These are phyloP conservation scores for Cuniculus paca DNA, from an alignment of 2,797 vertebrate genomes.

Conservation along the genomic window DNA sequence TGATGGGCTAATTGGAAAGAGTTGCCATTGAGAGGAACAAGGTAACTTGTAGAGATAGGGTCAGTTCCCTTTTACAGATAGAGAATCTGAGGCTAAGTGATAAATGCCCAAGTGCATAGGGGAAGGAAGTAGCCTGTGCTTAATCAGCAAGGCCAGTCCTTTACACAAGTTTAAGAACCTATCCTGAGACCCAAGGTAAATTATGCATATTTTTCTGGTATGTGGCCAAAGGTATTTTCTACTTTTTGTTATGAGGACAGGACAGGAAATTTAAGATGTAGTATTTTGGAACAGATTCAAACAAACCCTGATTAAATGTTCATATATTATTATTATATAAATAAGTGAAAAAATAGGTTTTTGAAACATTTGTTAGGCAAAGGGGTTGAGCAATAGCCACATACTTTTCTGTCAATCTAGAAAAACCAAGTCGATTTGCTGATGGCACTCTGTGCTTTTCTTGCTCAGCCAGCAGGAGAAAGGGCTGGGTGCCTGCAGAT, in stretches of 20 bases:
- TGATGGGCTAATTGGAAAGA: neutral
- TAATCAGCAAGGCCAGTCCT: neutral
- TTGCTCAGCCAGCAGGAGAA: neutral
- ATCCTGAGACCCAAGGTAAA: neutral
- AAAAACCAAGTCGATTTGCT: neutral
- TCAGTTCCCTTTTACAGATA: neutral
- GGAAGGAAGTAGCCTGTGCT: neutral
- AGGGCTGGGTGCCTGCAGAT: neutral
- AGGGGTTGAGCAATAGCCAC: neutral
- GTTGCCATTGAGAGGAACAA: rapidly evolving
- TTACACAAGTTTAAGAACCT: neutral
- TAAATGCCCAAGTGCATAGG: rapidly evolving
- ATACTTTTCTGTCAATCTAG: neutral
- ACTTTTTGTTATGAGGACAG: neutral
- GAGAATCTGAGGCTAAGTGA: neutral
- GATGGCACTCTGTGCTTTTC: neutral
- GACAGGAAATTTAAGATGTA: neutral
- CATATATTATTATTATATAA: neutral
- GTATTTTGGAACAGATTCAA: neutral
- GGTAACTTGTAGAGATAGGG: neutral
- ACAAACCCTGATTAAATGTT: neutral
- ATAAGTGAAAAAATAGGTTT: neutral
- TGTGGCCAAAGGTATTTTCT: neutral
- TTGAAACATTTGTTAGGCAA: neutral
- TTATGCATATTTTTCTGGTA: neutral